Evolutionary conservation across 92 coral and sea anemone species (phyloP), one percentile per base, ranked within the genome.

Genomic region (Porites cylindrica): DNA sequence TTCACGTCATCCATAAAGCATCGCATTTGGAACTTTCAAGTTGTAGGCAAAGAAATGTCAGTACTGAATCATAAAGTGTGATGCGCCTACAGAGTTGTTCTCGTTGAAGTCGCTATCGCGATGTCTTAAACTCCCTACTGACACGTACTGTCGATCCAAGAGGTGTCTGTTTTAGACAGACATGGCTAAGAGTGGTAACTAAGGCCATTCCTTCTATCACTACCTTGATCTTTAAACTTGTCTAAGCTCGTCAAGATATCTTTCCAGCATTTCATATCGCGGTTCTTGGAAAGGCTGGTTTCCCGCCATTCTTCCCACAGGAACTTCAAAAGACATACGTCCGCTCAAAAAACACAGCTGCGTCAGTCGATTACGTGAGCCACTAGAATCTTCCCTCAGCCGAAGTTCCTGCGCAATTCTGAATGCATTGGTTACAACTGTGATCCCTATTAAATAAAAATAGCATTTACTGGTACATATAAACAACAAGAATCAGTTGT

Each of bases 221-320:
- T 1, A 60, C 8, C 69, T 10, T 7, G 26, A 78, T 32, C 85
- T 81, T 54, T 1, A 54, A 38, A 54, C 56, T 24, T 51, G 77
- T 29, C 76, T 70, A 7, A 82, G 79, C 21, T 62, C 20, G 0
- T 20, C 59, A 32, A 82, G 86, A 20, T 71, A 47, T 47, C 61
- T 17, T 60, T 71, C 70, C 16, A 82, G 72, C 18, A 82, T 26
- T 60, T 70, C 79, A 59, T 1, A 51, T n/a, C 59, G 70, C 8
- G 86, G 86, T 60, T 82, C 86, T 71, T 71, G 71, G 50, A 71
- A 82, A 26, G 23, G 14, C 78, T 71, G 53, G 10, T 59, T 58
- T 12, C 61, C 60, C 59, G 6, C 59, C 79, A 82, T 32, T 59
- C 72, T 82, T 8, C 53, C 54, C 79, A 58, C 86, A 19, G 69